phyloP scores from a whole-genome alignment of 2,113 vertebrate species.

The Seriola dumerili region DNA sequence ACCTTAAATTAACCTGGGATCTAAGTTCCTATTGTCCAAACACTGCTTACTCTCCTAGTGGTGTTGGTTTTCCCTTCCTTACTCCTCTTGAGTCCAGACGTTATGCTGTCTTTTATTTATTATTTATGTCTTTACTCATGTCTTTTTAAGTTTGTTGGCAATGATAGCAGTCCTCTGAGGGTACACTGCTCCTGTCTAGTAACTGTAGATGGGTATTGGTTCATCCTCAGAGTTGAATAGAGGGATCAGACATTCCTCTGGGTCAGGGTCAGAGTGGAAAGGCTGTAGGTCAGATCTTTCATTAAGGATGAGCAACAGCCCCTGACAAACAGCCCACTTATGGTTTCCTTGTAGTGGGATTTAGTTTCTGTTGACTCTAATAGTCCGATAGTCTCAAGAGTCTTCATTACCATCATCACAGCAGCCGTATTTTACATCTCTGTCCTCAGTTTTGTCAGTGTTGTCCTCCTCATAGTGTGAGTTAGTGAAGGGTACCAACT shows the following conservation, averaged over 20 bases:
- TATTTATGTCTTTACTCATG: not conserved
- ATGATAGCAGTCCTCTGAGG: not conserved
- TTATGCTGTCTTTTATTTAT: not conserved
- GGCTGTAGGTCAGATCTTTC: slow-evolving; percentile 46
- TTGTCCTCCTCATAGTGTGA: slow-evolving; percentile 3
- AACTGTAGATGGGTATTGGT: no score
- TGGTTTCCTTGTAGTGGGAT: slow-evolving; percentile 32
- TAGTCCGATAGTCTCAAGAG: not conserved
- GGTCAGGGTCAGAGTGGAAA: slow-evolving; percentile 45
- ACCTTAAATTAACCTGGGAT: not conserved
- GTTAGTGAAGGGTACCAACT: slow-evolving; percentile 30
- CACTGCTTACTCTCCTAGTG: no score
- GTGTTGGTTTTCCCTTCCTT: not conserved
- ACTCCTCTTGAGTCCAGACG: not conserved
- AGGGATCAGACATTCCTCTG: slow-evolving; percentile 31
- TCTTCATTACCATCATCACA: slow-evolving; percentile 26
- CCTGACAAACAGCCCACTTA: slow-evolving; percentile 27
- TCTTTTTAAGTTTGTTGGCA: slow-evolving; percentile 1
- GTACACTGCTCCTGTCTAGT: not conserved
- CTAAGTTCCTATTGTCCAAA: not conserved
- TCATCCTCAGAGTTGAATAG: no score
- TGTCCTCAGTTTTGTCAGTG: slow-evolving; percentile 9
- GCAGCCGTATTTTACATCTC: slow-evolving; percentile 41
- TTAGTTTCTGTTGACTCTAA: slow-evolving; percentile 55
- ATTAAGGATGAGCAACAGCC: slow-evolving; percentile 37